Percentiles rank a stretch among this genome's conserved stretches.
These are phyloP conservation scores for Stegodyphus dumicola DNA, from an alignment of 1,140 invertebrate species.

Conservation along the genomic window DNA sequence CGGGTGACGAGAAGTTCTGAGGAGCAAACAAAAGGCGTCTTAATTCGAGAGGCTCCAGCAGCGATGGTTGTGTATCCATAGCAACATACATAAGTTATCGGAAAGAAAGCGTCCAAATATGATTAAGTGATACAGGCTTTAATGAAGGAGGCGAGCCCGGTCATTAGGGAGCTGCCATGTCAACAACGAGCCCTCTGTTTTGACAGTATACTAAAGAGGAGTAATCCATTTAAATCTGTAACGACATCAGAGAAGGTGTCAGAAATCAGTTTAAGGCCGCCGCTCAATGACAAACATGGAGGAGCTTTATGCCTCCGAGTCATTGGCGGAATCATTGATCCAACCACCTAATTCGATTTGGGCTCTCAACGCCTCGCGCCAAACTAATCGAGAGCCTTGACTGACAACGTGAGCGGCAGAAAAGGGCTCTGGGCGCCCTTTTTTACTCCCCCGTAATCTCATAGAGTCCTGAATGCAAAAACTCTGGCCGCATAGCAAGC, in stretches of 20 bases:
- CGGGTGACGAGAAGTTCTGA: not conserved
- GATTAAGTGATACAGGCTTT: constrained; percentile 57
- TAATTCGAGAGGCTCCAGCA: not conserved
- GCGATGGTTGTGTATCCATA: constrained; percentile 51
- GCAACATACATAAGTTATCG: constrained; percentile 55
- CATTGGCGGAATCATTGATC: constrained; percentile 49
- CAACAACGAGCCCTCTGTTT: constrained; percentile 56
- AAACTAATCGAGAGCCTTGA: constrained; percentile 47
- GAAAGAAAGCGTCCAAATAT: constrained; percentile 41
- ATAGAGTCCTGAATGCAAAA: constrained; percentile 51
- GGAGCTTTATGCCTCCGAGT: constrained; percentile 33
- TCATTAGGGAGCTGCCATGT: constrained; percentile 52
- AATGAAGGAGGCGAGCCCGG: constrained; percentile 32
- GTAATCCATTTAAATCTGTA: constrained; percentile 61
- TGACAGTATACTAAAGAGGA: constrained; percentile 59
- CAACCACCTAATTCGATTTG: constrained; percentile 52
- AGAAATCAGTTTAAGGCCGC: constrained; percentile 56
- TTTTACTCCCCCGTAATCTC: constrained; percentile 30
- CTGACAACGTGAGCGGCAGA: constrained; percentile 31
- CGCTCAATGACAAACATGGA: constrained; percentile 49
- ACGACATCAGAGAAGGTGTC: constrained; percentile 58
- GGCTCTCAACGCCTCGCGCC: constrained; percentile 47
- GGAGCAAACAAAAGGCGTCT: constrained; percentile 25
- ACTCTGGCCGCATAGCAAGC: constrained; percentile 38
- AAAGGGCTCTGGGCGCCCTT: constrained; percentile 27